phyloP scores from a whole-genome alignment of 2,888 invertebrate genomes.

The Nymphalis urticae region DNA sequence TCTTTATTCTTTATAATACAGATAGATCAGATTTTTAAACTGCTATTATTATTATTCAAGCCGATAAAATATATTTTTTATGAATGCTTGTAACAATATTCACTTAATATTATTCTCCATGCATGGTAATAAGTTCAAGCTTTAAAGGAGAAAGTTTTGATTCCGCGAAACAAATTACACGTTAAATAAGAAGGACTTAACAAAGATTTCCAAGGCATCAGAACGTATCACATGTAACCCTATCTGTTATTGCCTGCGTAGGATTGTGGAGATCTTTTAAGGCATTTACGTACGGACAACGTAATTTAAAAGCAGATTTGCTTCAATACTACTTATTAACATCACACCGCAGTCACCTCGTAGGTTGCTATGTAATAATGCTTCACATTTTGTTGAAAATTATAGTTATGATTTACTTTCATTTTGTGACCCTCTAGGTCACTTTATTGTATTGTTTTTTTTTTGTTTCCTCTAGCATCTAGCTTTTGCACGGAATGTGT shows the following conservation, averaged over 20 bases:
- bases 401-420: too few relatives aligned
- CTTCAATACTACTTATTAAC: constrained; percentile 25
- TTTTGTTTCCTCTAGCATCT: too few relatives aligned
- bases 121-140: too few relatives aligned
- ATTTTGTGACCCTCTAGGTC: too few relatives aligned
- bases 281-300: constrained; percentile 35
- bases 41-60: too few relatives aligned
- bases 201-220: constrained; percentile 5
- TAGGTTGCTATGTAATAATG: constrained; percentile 17
- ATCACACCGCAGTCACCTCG: constrained; percentile 13
- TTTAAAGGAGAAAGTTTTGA: constrained; percentile 1
- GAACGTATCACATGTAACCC: constrained; percentile 25
- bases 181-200: not conserved
- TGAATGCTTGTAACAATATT: too few relatives aligned
- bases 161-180: not conserved
- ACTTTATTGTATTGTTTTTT: too few relatives aligned
- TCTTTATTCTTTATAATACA: too few relatives aligned
- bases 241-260: constrained; percentile 34
- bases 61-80: too few relatives aligned
- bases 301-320: constrained; percentile 38
- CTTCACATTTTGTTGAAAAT: constrained; percentile 19
- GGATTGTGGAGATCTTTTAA: constrained; percentile 36
- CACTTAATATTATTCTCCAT: too few relatives aligned
- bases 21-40: too few relatives aligned
- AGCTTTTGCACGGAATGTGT: too few relatives aligned